Percentiles rank a stretch among this genome's conserved stretches.
These are phyloP conservation scores for Vireo altiloquus DNA, from an alignment of 2,113 vertebrate species.

Conservation along the genomic window DNA sequence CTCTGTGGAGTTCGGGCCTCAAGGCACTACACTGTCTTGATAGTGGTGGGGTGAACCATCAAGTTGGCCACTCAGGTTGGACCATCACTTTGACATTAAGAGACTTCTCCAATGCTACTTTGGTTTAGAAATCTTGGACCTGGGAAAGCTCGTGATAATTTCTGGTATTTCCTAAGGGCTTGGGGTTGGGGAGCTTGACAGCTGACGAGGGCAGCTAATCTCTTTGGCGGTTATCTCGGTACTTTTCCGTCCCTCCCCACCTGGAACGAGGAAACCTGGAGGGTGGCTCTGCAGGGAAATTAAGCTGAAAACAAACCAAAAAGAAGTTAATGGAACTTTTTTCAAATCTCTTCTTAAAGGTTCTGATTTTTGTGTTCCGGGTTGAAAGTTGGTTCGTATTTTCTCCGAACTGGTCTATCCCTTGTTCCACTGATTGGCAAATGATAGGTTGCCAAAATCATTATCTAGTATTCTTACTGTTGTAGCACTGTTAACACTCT, in stretches of 20 bases:
- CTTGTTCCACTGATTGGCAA: constrained; percentile 54
- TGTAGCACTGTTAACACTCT: constrained; percentile 53
- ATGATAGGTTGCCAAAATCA: constrained; percentile 54
- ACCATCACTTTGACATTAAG: constrained; percentile 62
- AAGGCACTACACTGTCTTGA: constrained; percentile 57
- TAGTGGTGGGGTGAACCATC: constrained; percentile 62
- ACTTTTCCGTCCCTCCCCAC: constrained; percentile 51
- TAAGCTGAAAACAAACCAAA: constrained; percentile 69
- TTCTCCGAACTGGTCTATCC: constrained; percentile 51
- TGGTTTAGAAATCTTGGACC: constrained; percentile 64
- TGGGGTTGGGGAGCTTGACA: constrained; percentile 39
- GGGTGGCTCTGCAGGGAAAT: constrained; percentile 62
- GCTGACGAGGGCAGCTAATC: constrained; percentile 48
- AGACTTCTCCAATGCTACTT: constrained; percentile 70
- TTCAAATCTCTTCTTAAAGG: constrained; percentile 65
- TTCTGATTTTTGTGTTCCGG: constrained; percentile 62
- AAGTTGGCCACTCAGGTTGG: constrained; percentile 68
- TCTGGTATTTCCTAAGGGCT: constrained; percentile 66
- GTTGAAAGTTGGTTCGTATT: constrained; percentile 52
- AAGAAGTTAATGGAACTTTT: constrained; percentile 69
- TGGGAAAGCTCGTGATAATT: constrained; percentile 58
- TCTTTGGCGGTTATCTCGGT: constrained; percentile 37
- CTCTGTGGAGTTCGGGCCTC: constrained; percentile 60
- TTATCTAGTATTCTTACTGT: constrained; percentile 61
- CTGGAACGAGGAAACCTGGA: constrained; percentile 61